These are phyloP conservation scores for Crypturellus undulatus DNA, from an alignment of 2,113 vertebrate species.

Conservation along the genomic window DNA sequence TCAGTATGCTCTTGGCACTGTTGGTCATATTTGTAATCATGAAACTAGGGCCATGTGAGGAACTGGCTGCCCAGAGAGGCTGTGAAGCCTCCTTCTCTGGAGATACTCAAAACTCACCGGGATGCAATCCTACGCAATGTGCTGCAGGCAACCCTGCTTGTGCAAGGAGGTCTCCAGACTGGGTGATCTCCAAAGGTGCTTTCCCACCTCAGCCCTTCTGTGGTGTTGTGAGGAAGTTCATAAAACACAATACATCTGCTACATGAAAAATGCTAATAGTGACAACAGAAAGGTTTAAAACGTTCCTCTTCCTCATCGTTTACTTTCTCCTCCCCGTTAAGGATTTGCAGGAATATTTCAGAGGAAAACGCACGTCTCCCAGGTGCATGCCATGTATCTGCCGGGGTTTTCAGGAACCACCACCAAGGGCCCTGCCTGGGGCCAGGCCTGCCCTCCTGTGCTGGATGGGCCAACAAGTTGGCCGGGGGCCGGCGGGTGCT, in stretches of 20 bases:
- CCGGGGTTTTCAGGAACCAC: background rate
- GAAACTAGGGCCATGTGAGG: background rate
- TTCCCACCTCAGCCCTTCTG: no score
- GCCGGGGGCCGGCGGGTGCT: no score
- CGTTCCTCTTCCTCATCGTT: background rate
- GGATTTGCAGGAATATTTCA: background rate
- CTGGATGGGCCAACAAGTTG: background rate
- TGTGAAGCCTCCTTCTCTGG: no score
- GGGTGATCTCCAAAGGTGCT: no score
- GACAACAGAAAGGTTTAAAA: background rate
- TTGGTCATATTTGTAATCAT: background rate
- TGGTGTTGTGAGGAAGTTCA: background rate
- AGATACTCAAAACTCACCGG: no score
- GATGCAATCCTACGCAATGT: no score
- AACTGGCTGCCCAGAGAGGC: no score
- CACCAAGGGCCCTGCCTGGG: no score
- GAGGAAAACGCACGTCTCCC: fast-evolving
- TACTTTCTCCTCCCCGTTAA: fast-evolving
- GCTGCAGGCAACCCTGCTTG: no score
- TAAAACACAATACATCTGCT: background rate
- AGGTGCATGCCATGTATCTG: background rate
- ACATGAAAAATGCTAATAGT: background rate
- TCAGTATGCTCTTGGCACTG: background rate
- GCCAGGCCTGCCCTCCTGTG: no score
- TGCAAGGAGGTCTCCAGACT: no score